A percentile compares a stretch with the other conserved stretches of the same genome.
Conservation (phyloP, 2,113 vertebrate species). For the Zosterops lateralis region DNA sequence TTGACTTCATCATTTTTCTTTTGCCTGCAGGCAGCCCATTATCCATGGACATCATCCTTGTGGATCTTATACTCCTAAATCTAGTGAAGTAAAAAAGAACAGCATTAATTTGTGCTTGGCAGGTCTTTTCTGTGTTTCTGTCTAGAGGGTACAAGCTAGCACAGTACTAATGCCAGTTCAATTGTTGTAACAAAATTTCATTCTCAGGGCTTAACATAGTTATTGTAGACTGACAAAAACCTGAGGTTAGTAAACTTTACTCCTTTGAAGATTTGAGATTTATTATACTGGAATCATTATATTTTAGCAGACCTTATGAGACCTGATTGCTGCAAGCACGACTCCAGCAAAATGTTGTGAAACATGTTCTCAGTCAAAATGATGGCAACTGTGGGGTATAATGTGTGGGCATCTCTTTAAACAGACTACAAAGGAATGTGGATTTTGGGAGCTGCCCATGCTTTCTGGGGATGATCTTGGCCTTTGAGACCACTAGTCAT, state of each 20-base stretch:
- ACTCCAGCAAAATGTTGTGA: not conserved
- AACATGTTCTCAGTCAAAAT: not conserved
- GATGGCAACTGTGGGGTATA: not conserved
- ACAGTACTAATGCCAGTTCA: not conserved
- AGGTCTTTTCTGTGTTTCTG: not conserved
- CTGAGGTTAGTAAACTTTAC: not conserved
- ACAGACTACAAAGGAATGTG: not conserved
- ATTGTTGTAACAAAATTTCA: not conserved
- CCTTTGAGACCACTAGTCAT: not conserved
- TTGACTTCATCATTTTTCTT: not conserved
- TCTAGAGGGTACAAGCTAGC: not conserved
- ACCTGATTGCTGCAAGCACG: not conserved
- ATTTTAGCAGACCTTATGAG: not conserved
- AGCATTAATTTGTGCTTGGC: not conserved
- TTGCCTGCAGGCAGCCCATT: not conserved
- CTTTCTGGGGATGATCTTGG: not conserved
- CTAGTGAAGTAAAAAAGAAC: not conserved
- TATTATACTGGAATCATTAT: not conserved
- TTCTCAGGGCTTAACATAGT: not conserved
- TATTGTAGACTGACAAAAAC: not conserved
- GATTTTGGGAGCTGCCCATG: not conserved
- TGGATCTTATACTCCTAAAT: not conserved
- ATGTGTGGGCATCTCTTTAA: not conserved
- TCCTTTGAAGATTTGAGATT: not conserved
- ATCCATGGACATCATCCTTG: not conserved